phyloP scores from a whole-genome alignment of 2,113 vertebrate genomes.

The Oncorhynchus mykiss region DNA sequence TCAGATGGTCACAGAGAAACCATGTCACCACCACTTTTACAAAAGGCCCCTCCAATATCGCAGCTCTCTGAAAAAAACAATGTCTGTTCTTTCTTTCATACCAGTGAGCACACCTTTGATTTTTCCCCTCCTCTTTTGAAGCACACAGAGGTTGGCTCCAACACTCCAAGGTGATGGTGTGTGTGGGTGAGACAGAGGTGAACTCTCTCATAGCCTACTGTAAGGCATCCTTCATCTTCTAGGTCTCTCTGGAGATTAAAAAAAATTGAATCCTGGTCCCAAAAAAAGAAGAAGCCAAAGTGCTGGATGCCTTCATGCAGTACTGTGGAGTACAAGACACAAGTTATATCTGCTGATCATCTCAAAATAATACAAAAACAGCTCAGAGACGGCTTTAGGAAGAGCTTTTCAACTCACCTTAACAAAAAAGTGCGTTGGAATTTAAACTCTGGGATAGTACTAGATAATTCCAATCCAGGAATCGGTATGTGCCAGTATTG shows the following conservation, averaged over 20 bases:
- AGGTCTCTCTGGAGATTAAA: neutral
- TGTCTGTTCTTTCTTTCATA: too few species aligned
- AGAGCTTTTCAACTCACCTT: too few species aligned
- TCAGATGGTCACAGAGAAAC: neutral
- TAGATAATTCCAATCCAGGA: neutral
- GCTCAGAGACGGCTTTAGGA: too few species aligned
- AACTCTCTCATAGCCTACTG: constrained; percentile 11
- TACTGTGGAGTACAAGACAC: neutral
- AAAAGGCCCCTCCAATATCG: neutral
- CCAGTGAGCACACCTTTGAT: too few species aligned
- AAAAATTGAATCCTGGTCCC: constrained; percentile 16
- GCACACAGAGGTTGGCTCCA: too few species aligned
- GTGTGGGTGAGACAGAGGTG: constrained; percentile 31
- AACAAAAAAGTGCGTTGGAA: too few species aligned
- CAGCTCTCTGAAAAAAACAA: too few species aligned
- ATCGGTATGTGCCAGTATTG: neutral
- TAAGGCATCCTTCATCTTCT: constrained; percentile 27
- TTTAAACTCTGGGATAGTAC: neutral
- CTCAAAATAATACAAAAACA: too few species aligned
- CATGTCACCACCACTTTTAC: neutral
- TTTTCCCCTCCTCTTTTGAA: neutral
- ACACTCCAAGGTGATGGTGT: neutral
- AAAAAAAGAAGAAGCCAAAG: constrained; percentile 16
- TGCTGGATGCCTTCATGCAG: neutral
- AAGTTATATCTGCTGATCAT: neutral